Evolutionary conservation across 2,888 invertebrate species (phyloP).

Genomic region (Pristionchus exspectatus): DNA sequence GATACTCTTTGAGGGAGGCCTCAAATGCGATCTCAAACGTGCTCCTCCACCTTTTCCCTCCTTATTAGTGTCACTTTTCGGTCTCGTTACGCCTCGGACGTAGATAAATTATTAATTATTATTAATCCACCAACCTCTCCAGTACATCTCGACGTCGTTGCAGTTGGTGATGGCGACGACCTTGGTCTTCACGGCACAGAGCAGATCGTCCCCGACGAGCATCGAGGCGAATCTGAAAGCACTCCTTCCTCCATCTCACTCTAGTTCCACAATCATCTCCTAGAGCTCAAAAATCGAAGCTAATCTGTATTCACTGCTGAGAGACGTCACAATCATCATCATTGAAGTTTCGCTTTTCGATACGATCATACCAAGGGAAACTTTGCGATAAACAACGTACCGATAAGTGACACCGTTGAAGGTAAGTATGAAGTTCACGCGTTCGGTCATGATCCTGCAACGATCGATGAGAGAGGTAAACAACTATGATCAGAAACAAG

Average conservation of each 20-base stretch:
- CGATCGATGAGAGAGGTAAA: neutral
- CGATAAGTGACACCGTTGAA: neutral
- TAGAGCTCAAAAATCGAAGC: neutral
- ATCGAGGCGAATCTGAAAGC: neutral
- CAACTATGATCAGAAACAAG: neutral
- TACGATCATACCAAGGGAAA: neutral
- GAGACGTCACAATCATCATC: no score
- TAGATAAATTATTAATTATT: no score
- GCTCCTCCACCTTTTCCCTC: no score
- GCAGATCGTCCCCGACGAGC: neutral
- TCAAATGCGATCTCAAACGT: no score
- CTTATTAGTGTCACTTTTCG: no score
- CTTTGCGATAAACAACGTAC: neutral
- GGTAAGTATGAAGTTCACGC: neutral
- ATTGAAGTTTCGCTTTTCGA: no score
- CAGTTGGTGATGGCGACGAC: neutral
- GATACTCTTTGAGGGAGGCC: no score
- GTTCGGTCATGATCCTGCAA: neutral
- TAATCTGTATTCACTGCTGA: no score
- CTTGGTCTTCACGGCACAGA: neutral
- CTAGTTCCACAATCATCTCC: neutral
- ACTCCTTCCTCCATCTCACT: neutral
- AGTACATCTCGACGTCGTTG: neutral
- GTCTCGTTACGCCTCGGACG: no score
- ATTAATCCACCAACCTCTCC: neutral